These are phyloP conservation scores for Zelostemma sp. DNA, from an alignment of 1,140 invertebrate species.

Conservation along the genomic window DNA sequence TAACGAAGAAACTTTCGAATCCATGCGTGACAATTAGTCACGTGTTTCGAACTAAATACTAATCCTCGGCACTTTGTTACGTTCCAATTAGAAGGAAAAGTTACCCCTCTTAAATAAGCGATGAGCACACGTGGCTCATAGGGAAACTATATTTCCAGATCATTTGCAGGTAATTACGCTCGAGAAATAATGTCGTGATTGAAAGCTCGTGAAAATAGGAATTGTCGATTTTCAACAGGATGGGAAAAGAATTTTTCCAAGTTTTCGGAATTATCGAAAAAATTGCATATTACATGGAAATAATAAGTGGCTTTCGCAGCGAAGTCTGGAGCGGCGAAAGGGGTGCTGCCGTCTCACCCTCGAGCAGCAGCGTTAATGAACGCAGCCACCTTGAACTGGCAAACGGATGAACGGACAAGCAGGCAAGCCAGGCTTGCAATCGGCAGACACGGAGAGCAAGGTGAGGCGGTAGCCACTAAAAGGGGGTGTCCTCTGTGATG, in stretches of 20 bases:
- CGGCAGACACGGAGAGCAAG: conserved; percentile 34
- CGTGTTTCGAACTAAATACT: conserved; percentile 60
- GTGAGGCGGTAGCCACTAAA: conserved; percentile 57
- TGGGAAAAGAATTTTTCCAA: too few species aligned
- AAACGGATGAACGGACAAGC: conserved; percentile 65
- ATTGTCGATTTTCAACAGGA: too few species aligned
- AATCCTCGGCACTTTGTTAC: conserved; percentile 57
- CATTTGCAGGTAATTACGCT: conserved; percentile 1
- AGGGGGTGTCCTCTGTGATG: conserved; percentile 63
- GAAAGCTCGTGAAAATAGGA: too few species aligned
- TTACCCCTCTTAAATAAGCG: conserved; percentile 47
- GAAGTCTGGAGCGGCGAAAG: conserved; percentile 28
- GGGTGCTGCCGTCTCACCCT: conserved; percentile 32
- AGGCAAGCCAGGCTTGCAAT: conserved; percentile 34
- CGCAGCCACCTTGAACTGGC: conserved; percentile 69
- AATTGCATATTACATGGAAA: neutral
- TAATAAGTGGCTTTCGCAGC: neutral
- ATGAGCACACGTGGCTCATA: too few species aligned
- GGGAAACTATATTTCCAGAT: too few species aligned
- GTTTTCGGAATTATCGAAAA: too few species aligned
- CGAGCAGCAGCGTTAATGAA: conserved; percentile 63
- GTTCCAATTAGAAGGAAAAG: conserved; percentile 60
- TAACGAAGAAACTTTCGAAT: conserved; percentile 12
- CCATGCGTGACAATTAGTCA: conserved; percentile 63
- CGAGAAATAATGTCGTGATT: too few species aligned